Conservation (phyloP, 2,797 vertebrate species). For the Aulostomus chinensis region DNA sequence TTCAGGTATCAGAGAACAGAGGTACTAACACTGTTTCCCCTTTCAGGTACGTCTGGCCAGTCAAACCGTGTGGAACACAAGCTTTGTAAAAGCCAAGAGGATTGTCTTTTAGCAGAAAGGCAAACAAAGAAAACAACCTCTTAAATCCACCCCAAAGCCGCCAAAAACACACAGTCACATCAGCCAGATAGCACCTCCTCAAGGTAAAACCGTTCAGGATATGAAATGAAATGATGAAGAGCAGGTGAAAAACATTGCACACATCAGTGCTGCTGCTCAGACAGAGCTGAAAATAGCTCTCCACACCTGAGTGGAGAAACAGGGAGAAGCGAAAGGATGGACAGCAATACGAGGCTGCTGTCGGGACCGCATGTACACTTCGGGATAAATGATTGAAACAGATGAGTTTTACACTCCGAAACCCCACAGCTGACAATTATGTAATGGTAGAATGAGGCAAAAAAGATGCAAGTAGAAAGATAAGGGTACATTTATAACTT, state of each 20-base stretch:
- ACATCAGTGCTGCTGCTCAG: slow-evolving; percentile 71
- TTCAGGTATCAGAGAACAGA: slow-evolving; percentile 33
- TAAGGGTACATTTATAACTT: slow-evolving; percentile 40
- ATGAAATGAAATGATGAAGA: slow-evolving; percentile 77
- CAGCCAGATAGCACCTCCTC: slow-evolving; percentile 59
- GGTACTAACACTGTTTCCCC: slow-evolving; percentile 28
- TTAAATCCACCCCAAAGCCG: slow-evolving; percentile 57
- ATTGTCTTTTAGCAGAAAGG: slow-evolving; percentile 42
- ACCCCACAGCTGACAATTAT: slow-evolving; percentile 59
- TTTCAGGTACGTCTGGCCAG: slow-evolving; percentile 29
- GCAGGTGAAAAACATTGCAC: slow-evolving; percentile 74
- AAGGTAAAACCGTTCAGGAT: slow-evolving; percentile 69
- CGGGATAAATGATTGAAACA: slow-evolving; percentile 63
- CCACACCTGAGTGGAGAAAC: slow-evolving; percentile 63
- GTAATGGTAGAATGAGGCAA: slow-evolving; percentile 42
- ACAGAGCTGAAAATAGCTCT: slow-evolving; percentile 68
- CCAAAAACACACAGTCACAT: slow-evolving; percentile 56
- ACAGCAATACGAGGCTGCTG: slow-evolving; percentile 57
- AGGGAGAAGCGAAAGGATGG: slow-evolving; percentile 58
- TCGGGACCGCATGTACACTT: slow-evolving; percentile 47
- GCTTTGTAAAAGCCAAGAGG: slow-evolving; percentile 44
- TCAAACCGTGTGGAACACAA: slow-evolving; percentile 27
- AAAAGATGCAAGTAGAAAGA: slow-evolving; percentile 47
- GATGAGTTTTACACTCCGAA: slow-evolving; percentile 60
- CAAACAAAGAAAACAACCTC: slow-evolving; percentile 42